Conservation (phyloP, 2,888 invertebrate genomes). For the Mythimna albipuncta region DNA sequence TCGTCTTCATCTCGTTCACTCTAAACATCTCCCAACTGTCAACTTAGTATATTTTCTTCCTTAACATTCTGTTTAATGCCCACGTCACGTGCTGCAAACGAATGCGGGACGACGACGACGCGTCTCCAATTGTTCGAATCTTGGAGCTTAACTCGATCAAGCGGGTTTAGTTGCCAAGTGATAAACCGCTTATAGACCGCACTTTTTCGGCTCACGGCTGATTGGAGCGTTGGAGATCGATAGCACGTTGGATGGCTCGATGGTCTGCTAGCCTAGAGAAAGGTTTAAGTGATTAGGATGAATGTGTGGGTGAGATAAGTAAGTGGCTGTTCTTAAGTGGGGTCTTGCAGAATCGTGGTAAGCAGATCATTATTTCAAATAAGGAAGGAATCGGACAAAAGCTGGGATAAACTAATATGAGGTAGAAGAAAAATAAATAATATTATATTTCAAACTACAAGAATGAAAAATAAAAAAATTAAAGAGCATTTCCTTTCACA, state of each 20-base stretch:
- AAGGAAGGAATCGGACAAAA: neutral
- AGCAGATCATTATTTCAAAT: constrained; percentile 2
- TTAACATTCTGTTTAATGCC: constrained; percentile 62
- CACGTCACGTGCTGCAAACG: constrained; percentile 83
- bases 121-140: constrained; percentile 88
- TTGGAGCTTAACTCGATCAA: constrained; percentile 87
- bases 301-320: constrained; percentile 19
- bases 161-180: constrained; percentile 79
- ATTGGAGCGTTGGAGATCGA: constrained; percentile 64
- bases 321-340: constrained; percentile 10
- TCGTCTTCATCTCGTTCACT: constrained; percentile 53
- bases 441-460: too few relatives aligned
- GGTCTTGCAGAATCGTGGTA: neutral
- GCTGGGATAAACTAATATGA: too few relatives aligned
- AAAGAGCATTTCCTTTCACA: too few relatives aligned
- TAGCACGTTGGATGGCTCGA: constrained; percentile 53
- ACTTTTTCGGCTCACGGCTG: constrained; percentile 57
- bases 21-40: constrained; percentile 56
- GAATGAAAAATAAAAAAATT: too few relatives aligned
- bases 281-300: constrained; percentile 46
- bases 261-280: constrained; percentile 54
- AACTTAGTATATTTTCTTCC: constrained; percentile 41
- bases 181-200: constrained; percentile 82
- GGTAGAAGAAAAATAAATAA: too few relatives aligned
- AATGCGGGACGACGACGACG: constrained; percentile 77